Percentiles rank a stretch among this genome's conserved stretches.
These are phyloP conservation scores for Panzeria rudis DNA, from an alignment of 2,888 invertebrate species.

Conservation along the genomic window DNA sequence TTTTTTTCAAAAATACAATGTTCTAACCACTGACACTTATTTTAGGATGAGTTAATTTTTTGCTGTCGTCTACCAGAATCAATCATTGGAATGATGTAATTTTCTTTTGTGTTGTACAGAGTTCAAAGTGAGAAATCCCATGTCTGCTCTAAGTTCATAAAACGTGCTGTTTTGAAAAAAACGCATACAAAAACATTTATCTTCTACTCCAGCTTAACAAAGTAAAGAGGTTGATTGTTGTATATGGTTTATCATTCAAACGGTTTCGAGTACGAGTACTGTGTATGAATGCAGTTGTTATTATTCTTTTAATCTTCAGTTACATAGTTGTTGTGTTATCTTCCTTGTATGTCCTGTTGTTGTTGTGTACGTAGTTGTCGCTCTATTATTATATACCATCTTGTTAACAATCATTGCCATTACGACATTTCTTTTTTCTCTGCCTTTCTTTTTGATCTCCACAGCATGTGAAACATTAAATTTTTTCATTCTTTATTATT, in stretches of 20 bases:
- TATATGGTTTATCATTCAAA: constrained; percentile 20
- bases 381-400: constrained; percentile 6
- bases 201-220: constrained; percentile 17
- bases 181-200: constrained; percentile 11
- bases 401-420: constrained; percentile 43
- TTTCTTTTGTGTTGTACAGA: not conserved
- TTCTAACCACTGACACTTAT: too few species aligned
- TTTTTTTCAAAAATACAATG: too few species aligned
- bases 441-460: not conserved
- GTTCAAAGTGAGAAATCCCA: not conserved
- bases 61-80: too few species aligned
- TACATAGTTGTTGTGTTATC: constrained; percentile 6
- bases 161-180: not conserved
- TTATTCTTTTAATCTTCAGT: not conserved
- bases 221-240: constrained; percentile 21
- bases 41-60: too few species aligned
- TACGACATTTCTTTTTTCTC: not conserved
- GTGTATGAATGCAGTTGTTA: not conserved
- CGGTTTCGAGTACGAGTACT: not conserved
- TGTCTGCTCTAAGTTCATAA: not conserved
- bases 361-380: not conserved
- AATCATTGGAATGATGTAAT: too few species aligned
- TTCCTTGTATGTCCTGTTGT: not conserved
- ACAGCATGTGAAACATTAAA: constrained; percentile 18
- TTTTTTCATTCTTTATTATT: not conserved